phyloP scores from a whole-genome alignment of 2,113 vertebrate species.

The sheep (Ovis aries) region ARS-UI_Ramb_v3.0 NC_056068.1:66592501-66593000 shows the following conservation, averaged over 20 bases:
- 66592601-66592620: slow-evolving; percentile 45
- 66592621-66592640: slow-evolving; percentile 59
- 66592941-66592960: neutral
- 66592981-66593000: neutral
- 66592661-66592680: slow-evolving; percentile 54
- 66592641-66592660: slow-evolving; percentile 57
- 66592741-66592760: slow-evolving; percentile 41
- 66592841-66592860: neutral
- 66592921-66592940: neutral
- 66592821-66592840: neutral
- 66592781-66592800: slow-evolving; percentile 26
- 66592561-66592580: neutral
- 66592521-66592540: neutral
- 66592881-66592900: neutral
- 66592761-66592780: slow-evolving; percentile 39
- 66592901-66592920: neutral
- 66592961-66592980: neutral
- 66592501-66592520: neutral
- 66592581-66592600: neutral
- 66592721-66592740: slow-evolving; percentile 40
- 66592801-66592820: neutral
- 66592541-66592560: neutral
- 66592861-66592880: neutral
- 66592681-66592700: slow-evolving; percentile 72
- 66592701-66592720: slow-evolving; percentile 51